Percentiles rank a stretch among this genome's conserved stretches.
Evolutionary conservation across 2,113 vertebrate species (phyloP).

Genomic region (Larimichthys polyactis): DNA sequence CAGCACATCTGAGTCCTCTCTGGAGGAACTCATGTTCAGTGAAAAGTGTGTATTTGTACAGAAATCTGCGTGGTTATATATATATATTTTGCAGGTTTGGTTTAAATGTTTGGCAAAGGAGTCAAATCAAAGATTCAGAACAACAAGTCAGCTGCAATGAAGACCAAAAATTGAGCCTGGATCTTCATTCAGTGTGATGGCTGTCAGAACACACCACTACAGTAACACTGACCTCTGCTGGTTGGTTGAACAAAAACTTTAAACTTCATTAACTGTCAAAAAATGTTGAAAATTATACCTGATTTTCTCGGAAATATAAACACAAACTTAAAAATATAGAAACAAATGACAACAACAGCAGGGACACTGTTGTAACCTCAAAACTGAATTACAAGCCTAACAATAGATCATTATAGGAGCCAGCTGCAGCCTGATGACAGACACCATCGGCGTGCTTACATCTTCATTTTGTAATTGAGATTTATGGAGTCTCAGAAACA

Average conservation of each 20-base stretch:
- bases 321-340: too few relatives aligned
- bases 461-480: neutral
- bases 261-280: neutral
- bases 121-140: neutral
- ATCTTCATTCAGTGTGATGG: neutral
- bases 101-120: neutral
- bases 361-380: neutral
- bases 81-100: neutral
- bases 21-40: neutral
- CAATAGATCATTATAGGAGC: neutral
- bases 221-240: conserved; percentile 59
- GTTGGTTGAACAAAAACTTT: neutral
- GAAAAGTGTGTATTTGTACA: neutral
- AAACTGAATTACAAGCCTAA: neutral
- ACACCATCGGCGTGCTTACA: neutral
- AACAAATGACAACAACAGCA: neutral
- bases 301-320: neutral
- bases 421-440: neutral
- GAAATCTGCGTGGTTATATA: too few relatives aligned
- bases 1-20: neutral
- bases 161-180: neutral
- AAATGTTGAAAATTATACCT: neutral
- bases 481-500: neutral
- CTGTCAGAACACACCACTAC: neutral
- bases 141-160: neutral